Base-by-base conservation (phyloP, 2,888 invertebrate genomes). In the Lamellibrachia satsuma region DNA sequence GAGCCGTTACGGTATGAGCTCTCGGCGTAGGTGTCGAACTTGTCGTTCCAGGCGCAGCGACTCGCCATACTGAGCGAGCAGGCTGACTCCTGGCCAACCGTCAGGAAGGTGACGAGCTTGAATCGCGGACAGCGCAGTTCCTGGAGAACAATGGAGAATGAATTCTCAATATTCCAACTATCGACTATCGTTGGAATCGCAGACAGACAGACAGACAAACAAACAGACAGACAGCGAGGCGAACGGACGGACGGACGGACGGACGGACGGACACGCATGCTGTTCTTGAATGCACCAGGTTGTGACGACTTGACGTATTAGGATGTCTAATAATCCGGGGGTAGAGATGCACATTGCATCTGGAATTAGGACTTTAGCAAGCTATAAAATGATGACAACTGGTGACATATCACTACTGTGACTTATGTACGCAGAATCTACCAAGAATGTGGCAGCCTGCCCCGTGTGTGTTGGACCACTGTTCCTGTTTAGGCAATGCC, bases 41-140 rank as follows among this genome's bases (percentile, higher is more conserved):
- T 91, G 52, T 91, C 91, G 91, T 91, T 27, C 91, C 91, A 91
- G 7, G 22, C 91, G 52, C 91, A 91, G 11, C 91, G 51, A 52
- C 91, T 91, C 52, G 52, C n/a, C 51, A 91, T 52, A 15, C 52
- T 52, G 15, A 91, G 51, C 7, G 91, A 91, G 22, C 27, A 22
- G 15, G 91, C 91, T 22, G 51, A 51, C 11, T 91, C 52, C 3
- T 91, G 22, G 3, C 91, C 91, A 15, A 91, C 91, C 91, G 52
- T 91, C 9, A 91, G 52, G 52, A 91, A 91, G 22, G 91, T 91
- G 91, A 91, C 91, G 52, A 91, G 91, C 22, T 91, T 91, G 91
- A 27, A 91, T 11, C 91, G 91, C 11, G 51, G 91, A 91, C 91
- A 91, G 1, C 22, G 52, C 51, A 91, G 91, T 22, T 15, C 75